Base-by-base conservation (phyloP, 2,113 vertebrate species). In the Madoqua kirkii region DNA sequence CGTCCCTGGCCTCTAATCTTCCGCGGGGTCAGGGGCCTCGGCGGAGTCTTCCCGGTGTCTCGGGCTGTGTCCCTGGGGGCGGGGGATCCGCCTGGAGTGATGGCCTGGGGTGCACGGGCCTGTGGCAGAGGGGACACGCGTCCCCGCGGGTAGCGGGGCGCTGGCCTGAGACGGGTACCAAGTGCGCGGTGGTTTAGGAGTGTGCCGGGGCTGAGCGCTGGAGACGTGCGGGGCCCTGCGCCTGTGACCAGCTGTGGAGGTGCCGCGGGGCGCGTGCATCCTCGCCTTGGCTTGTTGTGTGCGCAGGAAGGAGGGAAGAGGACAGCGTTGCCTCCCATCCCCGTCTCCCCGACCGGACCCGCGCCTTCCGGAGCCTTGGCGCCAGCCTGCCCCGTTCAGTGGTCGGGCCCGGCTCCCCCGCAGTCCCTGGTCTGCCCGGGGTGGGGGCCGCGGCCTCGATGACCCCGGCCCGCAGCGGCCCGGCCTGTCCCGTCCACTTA, bases 381-480 rank as follows among this genome's bases (percentile, higher is more conserved):
- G 97, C 98, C 97, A 97, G 96, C 62, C 93, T 89, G 93, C 93
- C 89, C 96, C 0, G 85, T 62, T 96, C 45, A 97, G 97, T 83
- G 23, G 88, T 93, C 86, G 7, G 92, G 91, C 91, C 88, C 16
- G 85, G 97, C 98, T 99, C 98, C 97, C 98, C 98, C 95, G 98
- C 98, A 98, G 99, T 98, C 98, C 98, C 97, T 33, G 92, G 96
- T 87, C 96, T 96, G 96, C 82, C 88, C 48, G 74, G 97, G 94
- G 91, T 96, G 97, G 95, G 97, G 97, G 97, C 97, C 90, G 92
- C 96, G 97, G 98, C 98, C 98, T 99, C 98, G 81, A 96, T 99
- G 99, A 99, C 99, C 99, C 98, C 98, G 98, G 98, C 98, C 99
- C 98, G 96, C 99, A 98, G 98, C 98, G 98, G 98, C 98, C 98